These are phyloP conservation scores for Planiliza haematocheilus DNA, from an alignment of 2,113 vertebrate genomes.

Conservation along the genomic window DNA sequence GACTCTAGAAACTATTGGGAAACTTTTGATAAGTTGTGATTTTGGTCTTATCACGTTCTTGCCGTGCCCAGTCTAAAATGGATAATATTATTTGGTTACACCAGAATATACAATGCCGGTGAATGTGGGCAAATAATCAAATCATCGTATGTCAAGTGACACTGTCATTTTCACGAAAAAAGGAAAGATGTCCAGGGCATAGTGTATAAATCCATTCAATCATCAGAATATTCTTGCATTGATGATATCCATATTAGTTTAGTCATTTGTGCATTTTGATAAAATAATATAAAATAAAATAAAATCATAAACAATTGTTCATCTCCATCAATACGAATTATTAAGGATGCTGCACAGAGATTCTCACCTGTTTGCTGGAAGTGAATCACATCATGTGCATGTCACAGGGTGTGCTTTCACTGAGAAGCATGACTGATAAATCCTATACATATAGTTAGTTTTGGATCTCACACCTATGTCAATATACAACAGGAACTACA, in stretches of 20 bases:
- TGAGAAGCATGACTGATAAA: neutral
- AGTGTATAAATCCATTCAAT: neutral
- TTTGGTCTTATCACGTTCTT: constrained; percentile 34
- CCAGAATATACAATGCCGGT: constrained; percentile 46
- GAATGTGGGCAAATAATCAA: constrained; percentile 7
- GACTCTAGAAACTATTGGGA: neutral
- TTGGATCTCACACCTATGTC: constrained; percentile 41
- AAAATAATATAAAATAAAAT: too few relatives aligned
- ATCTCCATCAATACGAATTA: neutral
- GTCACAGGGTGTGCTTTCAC: constrained; percentile 14
- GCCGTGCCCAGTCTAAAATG: constrained; percentile 40
- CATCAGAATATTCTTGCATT: too few relatives aligned
- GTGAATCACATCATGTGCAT: neutral
- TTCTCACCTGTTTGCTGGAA: neutral
- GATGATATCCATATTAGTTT: too few relatives aligned
- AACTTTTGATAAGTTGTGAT: constrained; percentile 16
- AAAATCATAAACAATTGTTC: too few relatives aligned
- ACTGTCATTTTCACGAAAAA: neutral
- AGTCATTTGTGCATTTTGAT: too few relatives aligned
- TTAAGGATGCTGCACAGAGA: neutral
- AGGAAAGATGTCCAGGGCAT: neutral
- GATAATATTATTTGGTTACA: constrained; percentile 62
- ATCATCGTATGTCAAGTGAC: neutral
- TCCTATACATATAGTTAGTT: constrained; percentile 8
- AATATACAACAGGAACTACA: constrained; percentile 50